Conservation (phyloP, 1,140 invertebrate genomes). For the Zaprionus taronus region DNA sequence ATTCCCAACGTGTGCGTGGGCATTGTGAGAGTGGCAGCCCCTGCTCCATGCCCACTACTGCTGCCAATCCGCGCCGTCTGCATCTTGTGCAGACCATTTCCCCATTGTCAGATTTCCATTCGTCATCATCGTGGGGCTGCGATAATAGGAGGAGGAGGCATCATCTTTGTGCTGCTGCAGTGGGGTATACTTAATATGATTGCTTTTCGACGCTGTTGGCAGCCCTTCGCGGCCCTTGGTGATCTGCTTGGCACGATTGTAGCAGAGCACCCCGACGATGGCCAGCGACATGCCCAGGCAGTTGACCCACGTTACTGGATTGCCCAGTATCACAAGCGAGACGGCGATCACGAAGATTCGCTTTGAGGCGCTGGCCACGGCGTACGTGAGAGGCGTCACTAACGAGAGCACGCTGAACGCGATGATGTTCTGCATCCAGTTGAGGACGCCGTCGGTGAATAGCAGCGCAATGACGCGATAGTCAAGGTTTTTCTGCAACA, state of each 20-base stretch:
- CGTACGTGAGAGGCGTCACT: slow-evolving; percentile 96
- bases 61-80: background rate
- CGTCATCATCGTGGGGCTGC: slow-evolving; percentile 39
- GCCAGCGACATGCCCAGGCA: slow-evolving; percentile 96
- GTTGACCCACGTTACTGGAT: slow-evolving; percentile 95
- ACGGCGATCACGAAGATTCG: slow-evolving; percentile 96
- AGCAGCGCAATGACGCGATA: slow-evolving; percentile 88
- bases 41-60: background rate
- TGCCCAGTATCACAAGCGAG: slow-evolving; percentile 94
- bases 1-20: slow-evolving; percentile 16
- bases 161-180: slow-evolving; percentile 57
- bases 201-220: slow-evolving; percentile 55
- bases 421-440: slow-evolving; percentile 97
- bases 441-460: slow-evolving; percentile 93
- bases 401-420: slow-evolving; percentile 96
- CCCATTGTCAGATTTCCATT: slow-evolving; percentile 47
- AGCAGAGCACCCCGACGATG: slow-evolving; percentile 94
- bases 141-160: slow-evolving; percentile 59
- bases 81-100: slow-evolving; percentile 63
- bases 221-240: slow-evolving; percentile 54
- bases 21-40: slow-evolving; percentile 19
- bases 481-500: slow-evolving; percentile 84
- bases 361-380: slow-evolving; percentile 98
- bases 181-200: slow-evolving; percentile 70
- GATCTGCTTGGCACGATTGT: slow-evolving; percentile 88